Evolutionary conservation across 1,140 invertebrate genomes (phyloP).

Genomic region (Thrips palmi): DNA sequence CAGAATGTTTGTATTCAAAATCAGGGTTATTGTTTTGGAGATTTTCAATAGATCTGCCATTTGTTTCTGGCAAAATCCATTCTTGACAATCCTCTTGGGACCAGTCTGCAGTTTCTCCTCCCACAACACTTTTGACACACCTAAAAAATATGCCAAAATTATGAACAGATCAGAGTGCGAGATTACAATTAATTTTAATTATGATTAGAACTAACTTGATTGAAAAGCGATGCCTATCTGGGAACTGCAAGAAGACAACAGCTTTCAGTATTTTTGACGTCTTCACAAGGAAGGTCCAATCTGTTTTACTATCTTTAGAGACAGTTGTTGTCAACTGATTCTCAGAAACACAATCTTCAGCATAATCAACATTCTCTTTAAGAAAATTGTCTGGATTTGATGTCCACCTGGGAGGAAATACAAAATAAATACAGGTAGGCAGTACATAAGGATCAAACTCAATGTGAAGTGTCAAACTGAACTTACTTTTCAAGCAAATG

Average conservation of each 20-base stretch:
- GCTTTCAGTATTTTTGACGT: constrained; percentile 28
- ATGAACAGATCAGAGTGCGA: no score
- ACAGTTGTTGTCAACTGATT: constrained; percentile 40
- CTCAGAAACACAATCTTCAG: constrained; percentile 37
- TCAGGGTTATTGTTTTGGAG: constrained; percentile 8
- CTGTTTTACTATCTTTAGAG: constrained; percentile 41
- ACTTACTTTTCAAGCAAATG: constrained; percentile 39
- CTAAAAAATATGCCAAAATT: no score
- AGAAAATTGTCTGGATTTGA: constrained; percentile 35
- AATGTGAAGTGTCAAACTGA: constrained; percentile 2
- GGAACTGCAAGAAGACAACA: constrained; percentile 50
- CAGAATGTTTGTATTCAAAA: constrained; percentile 28
- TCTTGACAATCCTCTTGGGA: constrained; percentile 25
- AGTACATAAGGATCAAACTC: not conserved
- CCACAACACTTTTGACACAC: no score
- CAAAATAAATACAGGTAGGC: not conserved
- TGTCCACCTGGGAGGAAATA: constrained; percentile 28
- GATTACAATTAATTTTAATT: constrained; percentile 3
- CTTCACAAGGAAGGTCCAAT: constrained; percentile 46
- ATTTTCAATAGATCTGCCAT: constrained; percentile 3
- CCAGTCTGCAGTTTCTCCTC: constrained; percentile 8
- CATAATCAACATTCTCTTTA: constrained; percentile 33
- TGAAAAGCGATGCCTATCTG: constrained; percentile 49
- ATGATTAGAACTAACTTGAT: constrained; percentile 28
- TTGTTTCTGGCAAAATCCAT: constrained; percentile 24